phyloP scores from a whole-genome alignment of 1,140 invertebrate species.

The Schlechtendalia chinensis region DNA sequence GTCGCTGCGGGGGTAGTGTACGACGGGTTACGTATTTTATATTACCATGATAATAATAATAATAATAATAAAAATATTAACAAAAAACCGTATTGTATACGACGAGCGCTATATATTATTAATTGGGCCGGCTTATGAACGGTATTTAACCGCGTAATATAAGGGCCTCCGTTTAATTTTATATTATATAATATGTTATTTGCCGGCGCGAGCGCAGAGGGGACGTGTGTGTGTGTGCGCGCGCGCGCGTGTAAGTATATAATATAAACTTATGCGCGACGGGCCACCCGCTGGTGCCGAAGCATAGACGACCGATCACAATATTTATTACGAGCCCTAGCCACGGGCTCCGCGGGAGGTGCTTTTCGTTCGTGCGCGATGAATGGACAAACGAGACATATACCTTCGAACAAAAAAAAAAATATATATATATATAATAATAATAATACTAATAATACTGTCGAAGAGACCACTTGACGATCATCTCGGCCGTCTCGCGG shows the following conservation, averaged over 20 bases:
- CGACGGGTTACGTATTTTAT: no score
- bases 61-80: no score
- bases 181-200: neutral
- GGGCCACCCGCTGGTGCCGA: conserved; percentile 10
- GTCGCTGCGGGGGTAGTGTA: no score
- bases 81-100: conserved; percentile 10
- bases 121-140: conserved; percentile 41
- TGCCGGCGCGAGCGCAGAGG: neutral
- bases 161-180: conserved; percentile 23
- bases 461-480: conserved; percentile 26
- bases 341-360: neutral
- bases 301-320: conserved; percentile 29
- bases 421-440: no score
- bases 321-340: conserved; percentile 17
- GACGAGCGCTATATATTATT: neutral
- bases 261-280: no score
- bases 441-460: neutral
- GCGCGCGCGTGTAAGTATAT: no score
- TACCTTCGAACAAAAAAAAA: neutral
- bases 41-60: no score
- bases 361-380: no score
- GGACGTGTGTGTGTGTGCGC: neutral
- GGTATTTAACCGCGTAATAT: conserved; percentile 23
- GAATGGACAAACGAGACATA: no score
- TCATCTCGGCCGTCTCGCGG: neutral